Evolutionary conservation across 2,113 vertebrate species (phyloP), one percentile per base, ranked within the genome.

Genomic region (Nanorana parkeri): DNA sequence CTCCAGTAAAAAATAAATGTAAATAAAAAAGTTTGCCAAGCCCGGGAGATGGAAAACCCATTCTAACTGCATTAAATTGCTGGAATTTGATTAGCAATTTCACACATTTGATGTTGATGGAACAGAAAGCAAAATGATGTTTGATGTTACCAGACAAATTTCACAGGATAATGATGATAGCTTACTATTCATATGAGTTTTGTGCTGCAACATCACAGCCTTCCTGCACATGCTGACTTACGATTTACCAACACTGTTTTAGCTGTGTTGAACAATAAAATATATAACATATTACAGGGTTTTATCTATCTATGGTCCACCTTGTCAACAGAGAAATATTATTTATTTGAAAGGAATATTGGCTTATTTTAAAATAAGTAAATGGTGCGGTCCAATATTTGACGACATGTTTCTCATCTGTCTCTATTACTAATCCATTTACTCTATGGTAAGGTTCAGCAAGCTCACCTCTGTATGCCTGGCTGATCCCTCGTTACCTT

Each of bases 31-130:
- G 41, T 47, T 4, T 61, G 29, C 54, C n/a, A 28, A 11, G 13
- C 51, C 66, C 5, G 6, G 28, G n/a, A 80, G n/a, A 56, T 78
- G 29, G 65, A 47, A 60, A 47, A 26, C 16, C 26, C n/a, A 58
- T 51, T 68, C 17, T 32, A 52, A 56, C 65, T 54, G 15, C 5
- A 23, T 47, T 19, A 65, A 78, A 75, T 36, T 41, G 66, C 54
- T 60, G 55, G n/a, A 23, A 69, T 80, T 80, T 80, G 28, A 80
- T 80, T 58, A 51, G 21, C 21, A 80, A 69, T 69, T 80, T 80
- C 32, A 71, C 29, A 80, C 66, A 69, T 69, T 60, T 79, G 26
- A 79, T 79, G 77, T 67, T 36, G 28, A 56, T 28, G 5, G 28
- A 68, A 68, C 52, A 29, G 63, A 67, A 68, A 24, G 55, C 29